A percentile compares a stretch with the other conserved stretches of the same genome.
Evolutionary conservation across 2,888 invertebrate genomes (phyloP).

Genomic region (Meliscaeva auricollis): DNA sequence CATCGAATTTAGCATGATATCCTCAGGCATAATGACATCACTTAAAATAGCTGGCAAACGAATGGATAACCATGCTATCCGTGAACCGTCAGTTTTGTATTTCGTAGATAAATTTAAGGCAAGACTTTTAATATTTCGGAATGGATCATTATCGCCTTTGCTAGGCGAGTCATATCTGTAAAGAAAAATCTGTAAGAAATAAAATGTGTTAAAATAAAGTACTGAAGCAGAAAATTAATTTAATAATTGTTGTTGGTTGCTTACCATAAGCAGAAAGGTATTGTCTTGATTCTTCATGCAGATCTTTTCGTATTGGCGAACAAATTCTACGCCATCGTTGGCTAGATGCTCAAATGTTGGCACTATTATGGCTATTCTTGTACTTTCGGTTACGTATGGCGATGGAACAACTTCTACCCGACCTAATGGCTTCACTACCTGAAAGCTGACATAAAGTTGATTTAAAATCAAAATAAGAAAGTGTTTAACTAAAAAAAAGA

Average conservation of each 20-base stretch:
- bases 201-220: neutral
- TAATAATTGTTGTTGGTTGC: constrained; percentile 59
- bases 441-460: constrained; percentile 85
- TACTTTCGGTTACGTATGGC: constrained; percentile 98
- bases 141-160: constrained; percentile 87
- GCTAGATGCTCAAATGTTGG: constrained; percentile 87
- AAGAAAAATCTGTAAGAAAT: constrained; percentile 86
- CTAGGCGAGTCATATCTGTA: constrained; percentile 87
- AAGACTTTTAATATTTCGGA: constrained; percentile 87
- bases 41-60: constrained; percentile 85
- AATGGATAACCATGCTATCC: constrained; percentile 90
- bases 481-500: neutral
- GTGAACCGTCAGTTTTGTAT: constrained; percentile 88
- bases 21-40: constrained; percentile 73
- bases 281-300: constrained; percentile 92
- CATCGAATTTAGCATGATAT: constrained; percentile 82
- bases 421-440: constrained; percentile 93
- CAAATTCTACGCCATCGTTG: constrained; percentile 87
- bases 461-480: neutral
- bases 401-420: constrained; percentile 95
- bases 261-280: constrained; percentile 90
- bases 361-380: constrained; percentile 91
- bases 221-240: neutral
- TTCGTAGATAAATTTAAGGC: constrained; percentile 87
- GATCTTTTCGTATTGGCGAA: constrained; percentile 89